Evolutionary conservation across 2,797 vertebrate genomes (phyloP).

Genomic region (Intellagama lesueurii): DNA sequence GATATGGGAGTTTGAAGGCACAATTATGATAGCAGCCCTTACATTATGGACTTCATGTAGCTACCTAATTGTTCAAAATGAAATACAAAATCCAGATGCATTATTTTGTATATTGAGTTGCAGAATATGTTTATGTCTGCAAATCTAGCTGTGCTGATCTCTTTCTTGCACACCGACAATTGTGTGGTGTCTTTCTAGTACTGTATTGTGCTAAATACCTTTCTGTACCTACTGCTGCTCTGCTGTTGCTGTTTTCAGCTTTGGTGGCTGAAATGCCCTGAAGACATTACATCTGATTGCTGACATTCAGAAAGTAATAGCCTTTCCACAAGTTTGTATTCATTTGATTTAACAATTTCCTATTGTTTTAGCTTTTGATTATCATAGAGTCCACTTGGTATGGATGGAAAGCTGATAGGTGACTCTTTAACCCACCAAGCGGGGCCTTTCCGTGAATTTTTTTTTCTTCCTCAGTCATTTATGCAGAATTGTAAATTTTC

Average conservation of each 20-base stretch:
- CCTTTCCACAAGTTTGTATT: constrained; percentile 40
- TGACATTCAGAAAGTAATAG: constrained; percentile 33
- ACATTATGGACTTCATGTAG: constrained; percentile 5
- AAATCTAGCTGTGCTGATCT: constrained; percentile 76
- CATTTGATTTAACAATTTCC: constrained; percentile 69
- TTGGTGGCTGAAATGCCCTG: constrained; percentile 48
- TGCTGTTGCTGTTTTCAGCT: constrained; percentile 64
- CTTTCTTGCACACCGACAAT: constrained; percentile 78
- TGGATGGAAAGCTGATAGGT: constrained; percentile 75
- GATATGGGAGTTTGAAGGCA: constrained; percentile 36
- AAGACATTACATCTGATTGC: constrained; percentile 40
- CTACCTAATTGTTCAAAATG: constrained; percentile 79
- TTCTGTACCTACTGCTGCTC: constrained; percentile 71
- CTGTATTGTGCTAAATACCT: constrained; percentile 78
- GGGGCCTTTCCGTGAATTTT: constrained; percentile 35
- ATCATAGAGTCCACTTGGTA: constrained; percentile 70
- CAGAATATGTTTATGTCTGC: constrained; percentile 79
- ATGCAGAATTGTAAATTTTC: constrained; percentile 43
- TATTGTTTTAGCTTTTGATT: constrained; percentile 73
- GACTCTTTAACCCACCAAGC: constrained; percentile 46
- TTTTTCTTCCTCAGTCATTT: constrained; percentile 7
- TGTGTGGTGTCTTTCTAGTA: constrained; percentile 78
- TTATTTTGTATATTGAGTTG: constrained; percentile 80
- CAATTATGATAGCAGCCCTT: constrained; percentile 42
- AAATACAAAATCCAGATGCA: constrained; percentile 83